A percentile compares a stretch with the other conserved stretches of the same genome.
These are phyloP conservation scores for Amazona vittata DNA, from an alignment of 2,113 vertebrate genomes.

Conservation along the genomic window DNA sequence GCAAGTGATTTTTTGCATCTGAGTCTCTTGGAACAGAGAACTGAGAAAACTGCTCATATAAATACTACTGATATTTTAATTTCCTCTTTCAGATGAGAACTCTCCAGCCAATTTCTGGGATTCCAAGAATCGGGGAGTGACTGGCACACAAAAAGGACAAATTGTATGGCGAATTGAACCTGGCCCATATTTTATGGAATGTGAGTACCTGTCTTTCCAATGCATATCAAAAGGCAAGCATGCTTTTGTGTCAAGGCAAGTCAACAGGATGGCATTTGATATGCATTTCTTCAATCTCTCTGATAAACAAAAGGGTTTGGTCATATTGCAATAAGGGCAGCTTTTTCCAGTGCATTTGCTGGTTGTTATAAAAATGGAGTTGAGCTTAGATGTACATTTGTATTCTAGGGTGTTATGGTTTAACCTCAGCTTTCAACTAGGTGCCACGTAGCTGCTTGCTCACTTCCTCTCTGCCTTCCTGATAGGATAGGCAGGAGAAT, in stretches of 20 bases:
- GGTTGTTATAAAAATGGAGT: neutral
- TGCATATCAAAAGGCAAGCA: neutral
- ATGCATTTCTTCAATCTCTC: neutral
- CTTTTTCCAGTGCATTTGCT: neutral
- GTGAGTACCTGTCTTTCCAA: constrained; percentile 77
- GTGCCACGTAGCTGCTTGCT: neutral
- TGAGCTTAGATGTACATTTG: neutral
- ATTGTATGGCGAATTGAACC: constrained; percentile 96
- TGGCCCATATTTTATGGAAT: constrained; percentile 97
- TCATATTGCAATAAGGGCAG: neutral
- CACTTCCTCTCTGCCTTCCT: neutral
- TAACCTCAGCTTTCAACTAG: neutral
- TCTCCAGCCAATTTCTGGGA: constrained; percentile 98
- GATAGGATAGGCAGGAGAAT: neutral
- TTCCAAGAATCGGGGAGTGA: constrained; percentile 98
- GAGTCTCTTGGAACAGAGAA: neutral
- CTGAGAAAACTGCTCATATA: neutral
- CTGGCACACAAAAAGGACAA: constrained; percentile 95
- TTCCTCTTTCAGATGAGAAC: constrained; percentile 87
- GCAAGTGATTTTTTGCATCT: neutral
- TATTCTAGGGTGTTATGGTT: neutral
- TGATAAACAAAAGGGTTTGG: neutral
- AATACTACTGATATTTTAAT: neutral
- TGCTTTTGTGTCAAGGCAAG: neutral
- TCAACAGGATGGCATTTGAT: neutral